Evolutionary conservation across 2,797 vertebrate species (phyloP), one percentile per base, ranked within the genome.

Genomic region (Clarias pachynema): DNA sequence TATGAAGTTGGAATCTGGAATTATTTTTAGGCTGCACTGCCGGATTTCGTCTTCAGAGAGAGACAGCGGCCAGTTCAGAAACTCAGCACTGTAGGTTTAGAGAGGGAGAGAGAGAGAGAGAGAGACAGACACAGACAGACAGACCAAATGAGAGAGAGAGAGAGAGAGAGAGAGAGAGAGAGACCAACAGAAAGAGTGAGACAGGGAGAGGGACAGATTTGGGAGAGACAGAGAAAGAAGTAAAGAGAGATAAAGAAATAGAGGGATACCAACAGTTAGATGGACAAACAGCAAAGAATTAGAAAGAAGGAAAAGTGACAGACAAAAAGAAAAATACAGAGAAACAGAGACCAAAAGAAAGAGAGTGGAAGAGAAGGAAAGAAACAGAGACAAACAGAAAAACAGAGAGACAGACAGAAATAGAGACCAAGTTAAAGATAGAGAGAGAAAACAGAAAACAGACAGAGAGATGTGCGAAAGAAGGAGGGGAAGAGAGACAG

Each of bases 41-140:
- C 77, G 86, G 85, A 84, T 83, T 53, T 87, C 88, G 89, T 91
- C 91, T 91, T 91, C 85, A 87, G 86, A 78, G 91, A 86, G 84
- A 86, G 84, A 91, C 89, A 87, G 75, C 79, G 79, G 86, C 79
- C 82, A 85, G 72, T 73, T 94, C 94, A 95, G 93, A 96, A 96
- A 94, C 95, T 96, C 92, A 96, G 93, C 93, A 96, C 95, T 95
- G 93, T 84, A 93, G 93, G 77, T 59, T 91, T 88, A 62, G 81
- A 88, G 88, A 87, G 81, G 31, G 84, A 62, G 3, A 85, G 53
- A 90, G 82, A 89, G 82, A 83, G 24, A 90, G 60, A 91, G 89
- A 65, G 85, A 88, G 88, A 86, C 79, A 49, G 80, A 29, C 16
- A 68, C 40, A 68, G 37, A 40, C 20, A 63, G 53, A 80, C 49